Evolutionary conservation across 2,888 invertebrate genomes (phyloP).

Genomic region (Steinernema hermaphroditum): DNA sequence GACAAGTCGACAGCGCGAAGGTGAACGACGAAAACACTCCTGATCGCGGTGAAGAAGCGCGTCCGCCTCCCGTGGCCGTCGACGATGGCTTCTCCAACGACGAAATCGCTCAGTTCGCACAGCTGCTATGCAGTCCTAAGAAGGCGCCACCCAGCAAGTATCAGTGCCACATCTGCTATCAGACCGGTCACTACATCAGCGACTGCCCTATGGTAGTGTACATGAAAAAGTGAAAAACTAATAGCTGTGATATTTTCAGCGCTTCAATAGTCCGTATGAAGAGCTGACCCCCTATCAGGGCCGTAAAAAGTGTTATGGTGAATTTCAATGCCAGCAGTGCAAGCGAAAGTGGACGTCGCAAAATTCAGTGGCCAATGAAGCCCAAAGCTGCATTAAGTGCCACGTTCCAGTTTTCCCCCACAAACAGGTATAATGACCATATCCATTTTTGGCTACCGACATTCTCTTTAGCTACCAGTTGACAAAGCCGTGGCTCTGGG

Average conservation of each 20-base stretch:
- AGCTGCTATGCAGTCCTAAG: slow-evolving; percentile 64
- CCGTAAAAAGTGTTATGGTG: slow-evolving; percentile 66
- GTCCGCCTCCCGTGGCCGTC: slow-evolving; percentile 36
- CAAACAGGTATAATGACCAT: slow-evolving; percentile 56
- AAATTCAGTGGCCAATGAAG: slow-evolving; percentile 65
- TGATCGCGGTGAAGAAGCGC: not conserved
- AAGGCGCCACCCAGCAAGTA: slow-evolving; percentile 63
- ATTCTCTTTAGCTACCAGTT: slow-evolving; percentile 59
- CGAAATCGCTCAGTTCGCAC: slow-evolving; percentile 63
- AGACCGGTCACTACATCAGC: slow-evolving; percentile 62
- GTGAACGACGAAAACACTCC: slow-evolving; percentile 25
- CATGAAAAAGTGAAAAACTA: not conserved
- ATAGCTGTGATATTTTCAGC: slow-evolving; percentile 45
- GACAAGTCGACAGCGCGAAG: not conserved
- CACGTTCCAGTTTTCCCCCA: slow-evolving; percentile 65
- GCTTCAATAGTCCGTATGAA: slow-evolving; percentile 64
- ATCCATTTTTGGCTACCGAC: slow-evolving; percentile 25
- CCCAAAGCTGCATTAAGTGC: slow-evolving; percentile 65
- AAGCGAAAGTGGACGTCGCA: slow-evolving; percentile 58
- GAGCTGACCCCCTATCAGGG: slow-evolving; percentile 66
- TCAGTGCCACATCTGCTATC: slow-evolving; percentile 65
- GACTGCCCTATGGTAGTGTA: slow-evolving; percentile 59
- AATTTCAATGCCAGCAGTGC: slow-evolving; percentile 59
- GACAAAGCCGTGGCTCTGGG: slow-evolving; percentile 64
- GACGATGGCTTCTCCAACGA: slow-evolving; percentile 62